Conservation (phyloP, 2,888 invertebrate genomes). For the Achlya flavicornis region DNA sequence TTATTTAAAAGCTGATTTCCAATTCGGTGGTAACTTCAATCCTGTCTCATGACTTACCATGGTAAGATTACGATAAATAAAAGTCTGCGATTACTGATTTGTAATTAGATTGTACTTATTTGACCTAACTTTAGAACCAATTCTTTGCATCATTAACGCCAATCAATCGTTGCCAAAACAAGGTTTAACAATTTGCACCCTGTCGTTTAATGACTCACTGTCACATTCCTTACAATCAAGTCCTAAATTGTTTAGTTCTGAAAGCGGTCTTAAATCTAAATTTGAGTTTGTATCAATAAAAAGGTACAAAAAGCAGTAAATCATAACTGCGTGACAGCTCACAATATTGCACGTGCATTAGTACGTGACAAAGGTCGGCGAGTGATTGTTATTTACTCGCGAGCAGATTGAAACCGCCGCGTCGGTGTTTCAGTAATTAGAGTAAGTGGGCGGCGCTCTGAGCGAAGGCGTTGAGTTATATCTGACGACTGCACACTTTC, state of each 20-base stretch:
- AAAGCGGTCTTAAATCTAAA: not conserved
- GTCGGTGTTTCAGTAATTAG: slow-evolving; percentile 20
- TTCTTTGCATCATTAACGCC: too few species aligned
- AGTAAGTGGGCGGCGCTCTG: slow-evolving; percentile 13
- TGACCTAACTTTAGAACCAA: too few species aligned
- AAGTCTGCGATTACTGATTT: too few species aligned
- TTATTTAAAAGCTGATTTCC: too few species aligned
- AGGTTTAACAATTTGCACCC: too few species aligned
- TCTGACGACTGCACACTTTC: slow-evolving; percentile 7
- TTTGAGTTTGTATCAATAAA: not conserved
- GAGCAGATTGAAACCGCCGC: slow-evolving; percentile 16
- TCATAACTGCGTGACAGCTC: not conserved
- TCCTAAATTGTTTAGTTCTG: not conserved
- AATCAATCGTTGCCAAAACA: too few species aligned
- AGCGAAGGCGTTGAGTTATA: slow-evolving; percentile 10
- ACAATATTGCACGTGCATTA: slow-evolving; percentile 9
- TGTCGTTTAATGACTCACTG: not conserved
- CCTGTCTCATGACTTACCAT: too few species aligned
- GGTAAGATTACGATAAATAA: too few species aligned
- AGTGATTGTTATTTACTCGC: slow-evolving; percentile 22
- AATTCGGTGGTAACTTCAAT: too few species aligned
- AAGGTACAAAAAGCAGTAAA: not conserved
- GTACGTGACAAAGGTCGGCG: slow-evolving; percentile 12
- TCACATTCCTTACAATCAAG: not conserved
- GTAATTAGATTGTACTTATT: too few species aligned